Conservation (phyloP, 2,113 vertebrate species). For the Amphilophus citrinellus region DNA sequence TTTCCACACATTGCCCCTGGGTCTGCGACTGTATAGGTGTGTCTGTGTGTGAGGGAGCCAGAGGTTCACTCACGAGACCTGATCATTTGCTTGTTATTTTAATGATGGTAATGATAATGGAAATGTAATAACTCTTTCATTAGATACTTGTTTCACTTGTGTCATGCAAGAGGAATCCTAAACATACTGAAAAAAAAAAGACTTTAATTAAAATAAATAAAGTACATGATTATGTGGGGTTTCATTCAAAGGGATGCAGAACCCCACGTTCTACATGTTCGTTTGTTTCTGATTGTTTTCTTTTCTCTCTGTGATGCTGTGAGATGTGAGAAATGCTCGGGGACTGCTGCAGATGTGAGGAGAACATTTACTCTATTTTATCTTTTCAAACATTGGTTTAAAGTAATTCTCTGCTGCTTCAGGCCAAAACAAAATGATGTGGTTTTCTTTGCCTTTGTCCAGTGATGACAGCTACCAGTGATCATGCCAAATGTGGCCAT, state of each 20-base stretch:
- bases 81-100: conserved; percentile 71
- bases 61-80: conserved; percentile 53
- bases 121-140: conserved; percentile 74
- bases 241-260: not conserved
- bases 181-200: conserved; percentile 44
- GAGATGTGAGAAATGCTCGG: not conserved
- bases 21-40: conserved; percentile 53
- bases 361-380: not conserved
- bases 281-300: conserved; percentile 26
- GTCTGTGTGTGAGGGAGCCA: conserved; percentile 31
- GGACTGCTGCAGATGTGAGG: not conserved
- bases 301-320: not conserved
- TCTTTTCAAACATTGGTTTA: not conserved
- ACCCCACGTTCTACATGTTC: not conserved
- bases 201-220: conserved; percentile 59
- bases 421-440: not conserved
- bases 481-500: not conserved
- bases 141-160: conserved; percentile 45
- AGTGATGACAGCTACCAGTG: not conserved
- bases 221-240: not conserved
- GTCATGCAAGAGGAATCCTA: conserved; percentile 69
- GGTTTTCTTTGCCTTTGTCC: not conserved
- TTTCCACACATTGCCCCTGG: conserved; percentile 74
- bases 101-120: conserved; percentile 74
- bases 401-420: not conserved